A percentile compares a stretch with the other conserved stretches of the same genome.
These are phyloP conservation scores for Drosophila subquinaria DNA, from an alignment of 2,888 invertebrate species.

Conservation along the genomic window DNA sequence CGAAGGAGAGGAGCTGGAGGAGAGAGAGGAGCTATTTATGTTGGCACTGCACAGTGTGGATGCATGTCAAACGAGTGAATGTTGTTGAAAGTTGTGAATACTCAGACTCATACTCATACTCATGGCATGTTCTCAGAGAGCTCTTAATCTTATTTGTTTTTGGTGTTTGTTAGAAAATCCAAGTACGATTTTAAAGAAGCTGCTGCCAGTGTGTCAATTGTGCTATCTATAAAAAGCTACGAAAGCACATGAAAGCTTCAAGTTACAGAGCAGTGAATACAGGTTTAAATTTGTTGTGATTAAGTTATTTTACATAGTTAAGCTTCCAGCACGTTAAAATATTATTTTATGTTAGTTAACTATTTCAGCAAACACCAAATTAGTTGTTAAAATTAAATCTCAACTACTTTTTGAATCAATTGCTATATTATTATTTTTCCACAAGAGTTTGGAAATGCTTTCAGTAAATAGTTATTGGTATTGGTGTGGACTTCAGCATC, in stretches of 20 bases:
- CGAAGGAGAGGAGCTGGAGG: not conserved
- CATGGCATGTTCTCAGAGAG: not conserved
- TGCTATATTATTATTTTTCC: no score
- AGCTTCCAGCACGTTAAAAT: no score
- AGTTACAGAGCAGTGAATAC: not conserved
- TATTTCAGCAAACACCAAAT: no score
- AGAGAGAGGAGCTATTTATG: conserved; percentile 44
- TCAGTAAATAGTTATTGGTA: no score
- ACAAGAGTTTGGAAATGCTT: no score
- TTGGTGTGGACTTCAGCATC: no score
- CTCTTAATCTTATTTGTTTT: conserved; percentile 13
- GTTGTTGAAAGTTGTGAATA: conserved; percentile 17
- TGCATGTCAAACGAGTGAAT: conserved; percentile 12
- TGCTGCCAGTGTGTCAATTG: not conserved
- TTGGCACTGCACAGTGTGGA: conserved; percentile 54
- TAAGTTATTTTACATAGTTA: no score
- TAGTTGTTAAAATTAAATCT: no score
- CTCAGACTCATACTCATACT: not conserved
- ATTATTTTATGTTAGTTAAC: no score
- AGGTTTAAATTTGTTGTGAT: no score
- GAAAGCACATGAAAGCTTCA: not conserved
- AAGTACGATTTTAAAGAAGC: not conserved
- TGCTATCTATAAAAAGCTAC: not conserved
- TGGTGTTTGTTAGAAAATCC: conserved; percentile 2
- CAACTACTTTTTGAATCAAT: no score